phyloP scores from a whole-genome alignment of 2,888 invertebrate species.

The Pristionchus arcanus region DNA sequence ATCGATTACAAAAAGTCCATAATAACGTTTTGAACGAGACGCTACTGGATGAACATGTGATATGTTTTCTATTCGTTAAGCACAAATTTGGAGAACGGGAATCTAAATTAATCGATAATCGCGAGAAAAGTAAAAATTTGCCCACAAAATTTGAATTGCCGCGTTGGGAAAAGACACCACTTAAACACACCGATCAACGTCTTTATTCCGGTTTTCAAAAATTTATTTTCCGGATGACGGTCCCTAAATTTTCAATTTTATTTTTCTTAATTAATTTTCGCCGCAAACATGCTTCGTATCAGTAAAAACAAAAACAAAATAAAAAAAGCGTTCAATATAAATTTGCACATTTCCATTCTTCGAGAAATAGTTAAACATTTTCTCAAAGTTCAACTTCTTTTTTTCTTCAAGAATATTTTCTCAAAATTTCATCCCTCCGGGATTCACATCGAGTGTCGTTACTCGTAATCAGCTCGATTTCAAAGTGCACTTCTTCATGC shows the following conservation, averaged over 20 bases:
- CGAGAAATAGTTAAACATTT: neutral
- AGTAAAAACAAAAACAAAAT: neutral
- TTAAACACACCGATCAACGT: too few relatives aligned
- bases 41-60: too few relatives aligned
- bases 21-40: too few relatives aligned
- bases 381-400: neutral
- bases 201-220: too few relatives aligned
- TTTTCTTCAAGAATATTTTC: neutral
- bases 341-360: neutral
- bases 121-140: too few relatives aligned
- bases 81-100: too few relatives aligned
- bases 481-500: neutral
- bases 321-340: neutral
- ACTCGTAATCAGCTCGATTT: neutral
- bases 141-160: too few relatives aligned
- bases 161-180: too few relatives aligned
- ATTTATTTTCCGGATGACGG: too few relatives aligned
- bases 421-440: neutral
- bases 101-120: too few relatives aligned
- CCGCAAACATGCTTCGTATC: neutral
- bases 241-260: neutral
- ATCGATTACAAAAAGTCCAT: too few relatives aligned
- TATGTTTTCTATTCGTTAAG: too few relatives aligned
- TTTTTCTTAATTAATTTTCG: neutral
- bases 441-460: neutral